phyloP scores from a whole-genome alignment of 2,888 invertebrate genomes.

The Pteria penguin region DNA sequence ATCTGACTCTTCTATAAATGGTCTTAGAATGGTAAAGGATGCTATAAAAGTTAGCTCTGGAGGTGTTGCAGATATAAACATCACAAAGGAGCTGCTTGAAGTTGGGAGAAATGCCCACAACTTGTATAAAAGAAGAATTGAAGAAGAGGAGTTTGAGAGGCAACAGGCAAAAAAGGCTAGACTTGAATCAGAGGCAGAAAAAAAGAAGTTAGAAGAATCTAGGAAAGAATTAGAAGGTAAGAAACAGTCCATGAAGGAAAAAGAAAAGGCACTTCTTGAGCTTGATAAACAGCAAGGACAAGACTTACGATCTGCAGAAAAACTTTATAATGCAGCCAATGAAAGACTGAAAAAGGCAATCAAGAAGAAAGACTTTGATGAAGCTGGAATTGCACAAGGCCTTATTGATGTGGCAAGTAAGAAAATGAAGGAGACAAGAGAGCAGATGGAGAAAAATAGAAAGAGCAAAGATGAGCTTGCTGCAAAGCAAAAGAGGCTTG shows the following conservation, averaged over 20 bases:
- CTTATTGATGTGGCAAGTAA: constrained; percentile 40
- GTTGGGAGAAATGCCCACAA: constrained; percentile 24
- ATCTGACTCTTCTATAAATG: constrained; percentile 41
- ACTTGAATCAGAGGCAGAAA: constrained; percentile 23
- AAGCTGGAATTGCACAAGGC: constrained; percentile 39
- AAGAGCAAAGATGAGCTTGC: constrained; percentile 30
- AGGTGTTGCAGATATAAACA: constrained; percentile 28
- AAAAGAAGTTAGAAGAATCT: constrained; percentile 23
- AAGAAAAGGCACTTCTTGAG: constrained; percentile 24
- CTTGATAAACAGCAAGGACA: constrained; percentile 23
- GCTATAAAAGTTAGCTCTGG: constrained; percentile 23
- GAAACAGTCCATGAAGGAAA: constrained; percentile 18
- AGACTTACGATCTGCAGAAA: constrained; percentile 33
- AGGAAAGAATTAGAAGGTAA: constrained; percentile 20
- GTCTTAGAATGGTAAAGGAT: constrained; percentile 26
- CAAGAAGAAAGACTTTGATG: constrained; percentile 42
- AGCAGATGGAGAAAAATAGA: constrained; percentile 32
- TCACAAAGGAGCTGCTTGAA: constrained; percentile 14
- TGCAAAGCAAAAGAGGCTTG: constrained; percentile 26
- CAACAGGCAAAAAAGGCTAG: constrained; percentile 29
- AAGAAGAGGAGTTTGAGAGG: constrained; percentile 31
- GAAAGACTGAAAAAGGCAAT: constrained; percentile 28
- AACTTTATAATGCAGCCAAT: constrained; percentile 36
- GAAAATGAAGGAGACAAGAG: constrained; percentile 38
- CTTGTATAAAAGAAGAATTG: constrained; percentile 31